Evolutionary conservation across 2,888 invertebrate genomes (phyloP), one percentile per base, ranked within the genome.

Genomic region (Apodemia duryi): DNA sequence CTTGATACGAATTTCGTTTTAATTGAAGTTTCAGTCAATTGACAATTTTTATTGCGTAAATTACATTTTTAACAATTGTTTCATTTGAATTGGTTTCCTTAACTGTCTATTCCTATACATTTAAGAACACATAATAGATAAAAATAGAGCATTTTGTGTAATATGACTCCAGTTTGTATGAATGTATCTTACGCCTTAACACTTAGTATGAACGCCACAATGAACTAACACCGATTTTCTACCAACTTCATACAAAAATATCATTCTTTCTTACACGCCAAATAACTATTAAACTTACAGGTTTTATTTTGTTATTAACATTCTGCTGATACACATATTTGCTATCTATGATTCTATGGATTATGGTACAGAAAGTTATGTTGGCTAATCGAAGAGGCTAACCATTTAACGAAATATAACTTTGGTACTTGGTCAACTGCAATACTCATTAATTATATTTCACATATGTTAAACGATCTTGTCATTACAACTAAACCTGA

Each of bases 221-320:
- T 63, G n/a, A 41, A 32, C 49, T 61, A 51, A 38, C 61, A 49
- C 49, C 57, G 64, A 65, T 61, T 61, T 51, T 61, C 29, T 62
- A 77, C 81, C 84, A 84, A 77, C 74, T 57, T 81, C 88, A 89
- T 91, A 91, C 88, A 91, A 91, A 91, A 91, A 91, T 91, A 91
- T 90, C 83, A 80, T 86, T 74, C 81, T 82, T 76, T 86, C 86
- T 87, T 82, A 84, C 83, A 81, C 82, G 80, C 82, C 83, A 82
- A 73, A 70, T 77, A 69, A 69, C 64, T 21, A 64, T 62, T 64
- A 62, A 66, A 63, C 61, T 62, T 46, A 61, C 61, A 64, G 35
- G 52, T 66, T 54, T 54, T 52, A 61, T 63, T 63, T 63, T 61
- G 54, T 13, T 46, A 46, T 46, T 46, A 46, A 13, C 46, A 13